Percentiles rank a stretch among this genome's conserved stretches.
Evolutionary conservation across 2,797 vertebrate species (phyloP).

Genomic region (Mycteria americana): DNA sequence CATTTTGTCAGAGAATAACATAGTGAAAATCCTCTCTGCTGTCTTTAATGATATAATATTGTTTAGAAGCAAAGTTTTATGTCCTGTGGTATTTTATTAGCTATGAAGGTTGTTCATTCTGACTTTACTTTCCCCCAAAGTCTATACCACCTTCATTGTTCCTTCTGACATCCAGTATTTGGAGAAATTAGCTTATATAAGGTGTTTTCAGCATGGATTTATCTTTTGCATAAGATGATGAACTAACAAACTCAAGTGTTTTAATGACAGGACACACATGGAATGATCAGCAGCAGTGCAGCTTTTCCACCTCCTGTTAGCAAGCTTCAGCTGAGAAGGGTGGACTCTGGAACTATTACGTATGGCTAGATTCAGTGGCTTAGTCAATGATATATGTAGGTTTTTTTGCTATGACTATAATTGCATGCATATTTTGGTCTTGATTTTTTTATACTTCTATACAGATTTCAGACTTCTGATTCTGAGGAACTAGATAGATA

Average conservation of each 20-base stretch:
- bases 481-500: background rate
- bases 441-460: background rate
- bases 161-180: background rate
- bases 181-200: background rate
- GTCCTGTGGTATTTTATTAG: background rate
- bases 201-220: background rate
- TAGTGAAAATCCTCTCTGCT: background rate
- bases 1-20: background rate
- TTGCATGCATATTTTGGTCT: background rate
- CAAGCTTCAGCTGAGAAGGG: background rate
- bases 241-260: background rate
- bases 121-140: background rate
- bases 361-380: background rate
- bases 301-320: background rate
- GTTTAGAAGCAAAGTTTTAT: background rate
- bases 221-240: background rate
- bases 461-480: background rate
- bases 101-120: background rate
- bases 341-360: background rate
- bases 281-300: background rate
- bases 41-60: background rate
- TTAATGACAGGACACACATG: background rate
- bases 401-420: background rate
- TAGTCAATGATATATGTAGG: background rate
- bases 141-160: background rate